Percentiles rank a stretch among this genome's conserved stretches.
Evolutionary conservation across 2,797 vertebrate genomes (phyloP).

Genomic region (Lacerta agilis): DNA sequence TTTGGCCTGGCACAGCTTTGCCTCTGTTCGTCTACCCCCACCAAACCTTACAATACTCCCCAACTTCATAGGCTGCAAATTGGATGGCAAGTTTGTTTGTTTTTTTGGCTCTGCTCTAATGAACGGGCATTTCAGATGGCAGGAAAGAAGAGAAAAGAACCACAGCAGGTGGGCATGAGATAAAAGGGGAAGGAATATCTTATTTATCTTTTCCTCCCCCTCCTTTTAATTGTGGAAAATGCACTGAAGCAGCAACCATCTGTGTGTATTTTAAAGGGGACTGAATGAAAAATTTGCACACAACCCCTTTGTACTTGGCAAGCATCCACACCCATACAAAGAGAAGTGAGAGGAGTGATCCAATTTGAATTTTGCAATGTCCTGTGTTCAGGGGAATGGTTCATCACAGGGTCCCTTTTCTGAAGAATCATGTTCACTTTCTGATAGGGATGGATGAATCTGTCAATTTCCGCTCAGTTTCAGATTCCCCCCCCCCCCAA

Average conservation of each 20-base stretch:
- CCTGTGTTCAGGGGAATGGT: too few relatives aligned
- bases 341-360: not conserved
- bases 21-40: not conserved
- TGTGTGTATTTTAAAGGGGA: not conserved
- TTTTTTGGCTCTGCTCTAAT: not conserved
- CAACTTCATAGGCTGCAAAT: not conserved
- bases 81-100: not conserved
- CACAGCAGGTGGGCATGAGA: not conserved
- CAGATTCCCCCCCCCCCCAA: too few relatives aligned
- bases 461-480: too few relatives aligned
- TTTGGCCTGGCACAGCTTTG: too few relatives aligned
- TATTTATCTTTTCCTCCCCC: not conserved
- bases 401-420: not conserved
- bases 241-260: not conserved
- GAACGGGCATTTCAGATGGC: not conserved
- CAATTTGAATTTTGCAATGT: not conserved
- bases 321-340: not conserved
- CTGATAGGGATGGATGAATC: too few relatives aligned
- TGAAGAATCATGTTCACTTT: too few relatives aligned
- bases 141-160: not conserved
- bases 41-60: too few relatives aligned
- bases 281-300: not conserved
- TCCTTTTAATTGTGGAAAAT: not conserved
- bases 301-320: not conserved
- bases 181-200: too few relatives aligned